Percentiles rank a stretch among this genome's conserved stretches.
These are phyloP conservation scores for Otocyon megalotis DNA, from an alignment of 2,113 vertebrate genomes.

Conservation along the genomic window DNA sequence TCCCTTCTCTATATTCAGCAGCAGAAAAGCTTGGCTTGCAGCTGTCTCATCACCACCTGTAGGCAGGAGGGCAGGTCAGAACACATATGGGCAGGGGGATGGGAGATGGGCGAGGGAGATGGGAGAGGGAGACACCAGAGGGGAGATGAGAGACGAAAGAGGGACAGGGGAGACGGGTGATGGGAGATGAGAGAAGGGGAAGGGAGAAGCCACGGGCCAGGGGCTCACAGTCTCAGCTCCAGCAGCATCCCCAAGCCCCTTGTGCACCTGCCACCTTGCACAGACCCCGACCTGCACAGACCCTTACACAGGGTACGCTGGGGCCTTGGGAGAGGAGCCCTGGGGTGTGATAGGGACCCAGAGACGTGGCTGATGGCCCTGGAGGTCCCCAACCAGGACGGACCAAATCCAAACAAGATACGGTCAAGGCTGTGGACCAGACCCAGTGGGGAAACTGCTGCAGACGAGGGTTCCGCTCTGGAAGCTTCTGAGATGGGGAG, in stretches of 20 bases:
- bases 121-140: too few species aligned
- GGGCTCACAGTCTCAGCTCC: not conserved
- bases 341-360: not conserved
- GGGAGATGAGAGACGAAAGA: too few species aligned
- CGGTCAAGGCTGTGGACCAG: not conserved
- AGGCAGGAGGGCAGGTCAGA: not conserved
- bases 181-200: not conserved
- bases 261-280: not conserved
- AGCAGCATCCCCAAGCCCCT: not conserved
- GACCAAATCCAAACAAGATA: not conserved
- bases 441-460: not conserved
- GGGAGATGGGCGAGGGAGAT: not conserved
- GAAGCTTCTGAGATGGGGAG: not conserved
- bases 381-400: not conserved
- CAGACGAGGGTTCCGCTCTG: not conserved
- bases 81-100: accelerated
- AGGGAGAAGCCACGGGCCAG: not conserved
- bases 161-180: too few species aligned
- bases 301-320: too few species aligned
- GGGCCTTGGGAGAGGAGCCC: not conserved
- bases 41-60: not conserved
- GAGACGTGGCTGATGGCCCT: not conserved
- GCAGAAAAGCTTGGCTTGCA: not conserved
- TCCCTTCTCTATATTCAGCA: not conserved
- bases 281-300: not conserved